Evolutionary conservation across 2,797 vertebrate genomes (phyloP).

Genomic region (Paratrypauchen microcephalus): DNA sequence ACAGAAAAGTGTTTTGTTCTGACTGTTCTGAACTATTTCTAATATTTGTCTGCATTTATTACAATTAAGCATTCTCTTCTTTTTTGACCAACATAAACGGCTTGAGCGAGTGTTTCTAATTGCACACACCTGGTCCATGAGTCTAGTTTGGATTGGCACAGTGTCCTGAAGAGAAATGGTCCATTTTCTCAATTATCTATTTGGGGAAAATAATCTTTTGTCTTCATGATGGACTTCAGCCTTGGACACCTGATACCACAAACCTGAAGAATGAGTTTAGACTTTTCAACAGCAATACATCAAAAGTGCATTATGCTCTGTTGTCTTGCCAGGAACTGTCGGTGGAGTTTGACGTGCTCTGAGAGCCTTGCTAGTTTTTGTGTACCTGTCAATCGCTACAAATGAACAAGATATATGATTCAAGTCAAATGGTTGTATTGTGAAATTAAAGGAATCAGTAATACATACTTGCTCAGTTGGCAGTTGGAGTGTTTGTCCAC

Average conservation of each 20-base stretch:
- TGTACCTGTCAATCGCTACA: neutral
- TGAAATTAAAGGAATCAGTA: neutral
- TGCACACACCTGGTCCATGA: neutral
- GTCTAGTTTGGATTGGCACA: neutral
- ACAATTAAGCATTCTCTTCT: no score
- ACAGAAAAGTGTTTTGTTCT: no score
- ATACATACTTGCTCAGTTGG: neutral
- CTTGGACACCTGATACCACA: slow-evolving; percentile 3
- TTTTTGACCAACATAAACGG: no score
- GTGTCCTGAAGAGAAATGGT: neutral
- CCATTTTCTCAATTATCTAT: neutral
- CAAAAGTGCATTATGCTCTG: neutral
- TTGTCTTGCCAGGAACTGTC: neutral
- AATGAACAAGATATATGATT: neutral
- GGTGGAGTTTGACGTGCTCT: neutral
- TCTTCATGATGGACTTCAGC: neutral
- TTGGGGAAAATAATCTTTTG: slow-evolving; percentile 2
- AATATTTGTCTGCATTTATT: no score
- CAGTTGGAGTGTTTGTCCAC: no score
- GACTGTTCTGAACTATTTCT: no score
- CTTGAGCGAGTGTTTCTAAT: neutral
- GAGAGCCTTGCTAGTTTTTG: neutral
- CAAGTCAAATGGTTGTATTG: neutral
- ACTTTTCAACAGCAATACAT: neutral
- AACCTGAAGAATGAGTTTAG: neutral